Percentiles rank a stretch among this genome's conserved stretches.
phyloP scores from a whole-genome alignment of 1,140 invertebrate genomes.

The Leptestheria dahalacensis region DNA sequence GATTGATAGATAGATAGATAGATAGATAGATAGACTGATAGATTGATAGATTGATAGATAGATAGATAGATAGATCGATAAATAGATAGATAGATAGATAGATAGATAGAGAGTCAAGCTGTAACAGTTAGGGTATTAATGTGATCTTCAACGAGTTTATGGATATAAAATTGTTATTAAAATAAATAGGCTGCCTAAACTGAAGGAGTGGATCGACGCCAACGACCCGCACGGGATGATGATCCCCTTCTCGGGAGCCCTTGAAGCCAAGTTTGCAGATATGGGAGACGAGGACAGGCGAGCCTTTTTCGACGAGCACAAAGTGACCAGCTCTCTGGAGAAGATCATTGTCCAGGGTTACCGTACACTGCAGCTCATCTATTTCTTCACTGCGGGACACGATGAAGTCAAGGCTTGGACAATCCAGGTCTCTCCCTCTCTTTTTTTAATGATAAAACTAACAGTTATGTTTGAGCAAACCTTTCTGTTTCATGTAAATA shows the following conservation, averaged over 20 bases:
- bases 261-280: constrained; percentile 75
- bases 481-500: too few species aligned
- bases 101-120: too few species aligned
- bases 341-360: constrained; percentile 97
- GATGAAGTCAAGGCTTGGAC: constrained; percentile 99
- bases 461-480: too few species aligned
- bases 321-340: constrained; percentile 67
- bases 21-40: too few species aligned
- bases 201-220: constrained; percentile 98
- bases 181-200: constrained; percentile 73
- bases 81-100: too few species aligned
- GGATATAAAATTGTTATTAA: too few species aligned
- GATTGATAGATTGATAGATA: too few species aligned
- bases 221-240: constrained; percentile 85
- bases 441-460: constrained; percentile 4
- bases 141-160: too few species aligned
- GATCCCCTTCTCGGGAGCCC: constrained; percentile 87
- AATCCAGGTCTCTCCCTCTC: constrained; percentile 56
- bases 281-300: constrained; percentile 64
- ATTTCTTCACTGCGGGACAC: constrained; percentile 90
- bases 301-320: constrained; percentile 61
- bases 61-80: too few species aligned
- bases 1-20: too few species aligned
- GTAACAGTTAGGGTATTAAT: too few species aligned
- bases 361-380: constrained; percentile 83